Evolutionary conservation across 2,888 invertebrate genomes (phyloP).

Genomic region (Ennomos quercinarius): DNA sequence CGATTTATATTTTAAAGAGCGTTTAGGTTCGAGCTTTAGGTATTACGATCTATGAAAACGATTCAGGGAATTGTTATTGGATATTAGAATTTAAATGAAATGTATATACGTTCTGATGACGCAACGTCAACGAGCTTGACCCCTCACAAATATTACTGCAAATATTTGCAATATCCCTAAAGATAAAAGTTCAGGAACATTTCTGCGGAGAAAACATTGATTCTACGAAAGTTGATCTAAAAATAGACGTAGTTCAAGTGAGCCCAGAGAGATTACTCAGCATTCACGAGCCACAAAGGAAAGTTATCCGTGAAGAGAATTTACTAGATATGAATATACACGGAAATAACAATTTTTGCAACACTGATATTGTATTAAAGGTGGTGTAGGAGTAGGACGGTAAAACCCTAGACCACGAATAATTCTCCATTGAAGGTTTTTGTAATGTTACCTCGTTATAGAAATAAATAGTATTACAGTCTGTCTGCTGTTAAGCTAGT

Average conservation of each 20-base stretch:
- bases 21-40: constrained; percentile 20
- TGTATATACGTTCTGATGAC: no score
- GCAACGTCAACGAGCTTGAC: no score
- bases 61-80: constrained; percentile 9
- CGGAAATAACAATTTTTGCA: constrained; percentile 20
- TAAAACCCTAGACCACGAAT: constrained; percentile 9
- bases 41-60: constrained; percentile 7
- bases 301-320: constrained; percentile 23
- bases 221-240: constrained; percentile 4
- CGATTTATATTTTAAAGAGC: constrained; percentile 31
- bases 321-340: constrained; percentile 28
- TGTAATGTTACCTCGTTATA: constrained; percentile 45
- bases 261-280: constrained; percentile 22
- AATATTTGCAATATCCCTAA: no score
- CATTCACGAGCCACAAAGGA: constrained; percentile 21
- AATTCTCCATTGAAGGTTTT: constrained; percentile 16
- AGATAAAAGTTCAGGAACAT: no score
- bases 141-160: no score
- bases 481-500: constrained; percentile 4
- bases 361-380: constrained; percentile 20
- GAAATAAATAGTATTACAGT: constrained; percentile 14
- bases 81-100: not conserved
- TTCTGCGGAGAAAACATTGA: not conserved
- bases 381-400: constrained; percentile 7
- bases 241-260: constrained; percentile 13